Evolutionary conservation across 2,888 invertebrate species (phyloP), one percentile per base, ranked within the genome.

Genomic region (Chamaedrilus cognettii): DNA sequence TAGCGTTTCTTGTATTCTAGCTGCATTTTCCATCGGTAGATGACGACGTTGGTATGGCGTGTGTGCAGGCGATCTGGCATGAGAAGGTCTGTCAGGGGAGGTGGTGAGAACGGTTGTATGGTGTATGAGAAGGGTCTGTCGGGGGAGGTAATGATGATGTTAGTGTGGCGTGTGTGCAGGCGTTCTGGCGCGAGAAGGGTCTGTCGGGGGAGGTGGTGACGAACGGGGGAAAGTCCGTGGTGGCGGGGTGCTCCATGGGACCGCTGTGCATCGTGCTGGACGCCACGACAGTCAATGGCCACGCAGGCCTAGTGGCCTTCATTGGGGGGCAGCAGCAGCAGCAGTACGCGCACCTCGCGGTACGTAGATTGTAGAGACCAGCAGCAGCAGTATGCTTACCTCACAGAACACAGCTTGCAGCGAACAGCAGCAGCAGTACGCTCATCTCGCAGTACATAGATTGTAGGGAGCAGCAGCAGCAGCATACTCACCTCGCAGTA

Each of bases 301-400:
- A 77, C 69, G 83, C 85, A 32, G 85, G 85, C 23, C 68, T 85
- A 11, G 78, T 85, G 28, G 82, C 76, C 0, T 84, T 85, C 71
- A 73, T 85, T 32, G 82, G 81, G 30, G 85, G 82, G 0, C 64
- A 74, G 19, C 80, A 78, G 64, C 79, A 79, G 34, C 64, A 79
- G 11, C 74, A 79, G 63, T 80, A 74, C 59, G 31, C 42, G 15
- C 32, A 23, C 11, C 68, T 73, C 65, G 52, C 70, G 60, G 76
- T 78, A 56, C 4, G 57, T n/a, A n/a, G n/a, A n/a, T n/a, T n/a
- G n/a, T 63, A 19, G 23, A 55, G 23, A 23, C 49, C 19, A 15
- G 19, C 15, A 49, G 49, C 11, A 19, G 49, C 15, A 19, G 19
- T 11, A 15, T 19, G 49, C 19, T 11, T 49, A 49, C 49, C 49